Evolutionary conservation across 2,888 invertebrate species (phyloP).

Genomic region (Acleris cristana): DNA sequence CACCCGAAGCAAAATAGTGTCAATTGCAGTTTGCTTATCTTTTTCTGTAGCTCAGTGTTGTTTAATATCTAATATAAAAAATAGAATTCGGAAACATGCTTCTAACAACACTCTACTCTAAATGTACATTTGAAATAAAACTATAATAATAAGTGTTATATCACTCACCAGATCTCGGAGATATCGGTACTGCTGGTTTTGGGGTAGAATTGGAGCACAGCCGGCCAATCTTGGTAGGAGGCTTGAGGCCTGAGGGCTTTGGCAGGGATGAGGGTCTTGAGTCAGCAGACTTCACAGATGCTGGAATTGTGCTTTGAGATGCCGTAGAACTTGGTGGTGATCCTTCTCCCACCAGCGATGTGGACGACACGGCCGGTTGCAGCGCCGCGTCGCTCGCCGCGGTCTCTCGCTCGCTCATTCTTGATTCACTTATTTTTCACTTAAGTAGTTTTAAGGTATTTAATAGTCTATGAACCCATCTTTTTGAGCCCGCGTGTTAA

Average conservation of each 20-base stretch:
- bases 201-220: slow-evolving; percentile 86
- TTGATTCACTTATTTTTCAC: slow-evolving; percentile 57
- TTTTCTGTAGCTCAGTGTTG: neutral
- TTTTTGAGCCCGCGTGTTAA: slow-evolving; percentile 24
- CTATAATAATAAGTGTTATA: neutral
- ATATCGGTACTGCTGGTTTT: slow-evolving; percentile 87
- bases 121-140: neutral
- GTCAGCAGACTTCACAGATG: slow-evolving; percentile 52
- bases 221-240: slow-evolving; percentile 87
- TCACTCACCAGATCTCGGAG: slow-evolving; percentile 81
- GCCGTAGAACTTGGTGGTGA: slow-evolving; percentile 64
- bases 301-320: slow-evolving; percentile 44
- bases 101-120: neutral
- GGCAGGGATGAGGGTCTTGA: slow-evolving; percentile 70
- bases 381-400: slow-evolving; percentile 49
- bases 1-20: slow-evolving; percentile 46
- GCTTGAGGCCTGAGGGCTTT: slow-evolving; percentile 86
- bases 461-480: slow-evolving; percentile 45
- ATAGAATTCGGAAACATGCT: slow-evolving; percentile 21
- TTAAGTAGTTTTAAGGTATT: slow-evolving; percentile 45
- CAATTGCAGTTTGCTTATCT: slow-evolving; percentile 72
- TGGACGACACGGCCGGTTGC: slow-evolving; percentile 61
- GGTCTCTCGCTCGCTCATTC: slow-evolving; percentile 73
- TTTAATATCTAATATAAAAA: neutral
- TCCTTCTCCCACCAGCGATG: slow-evolving; percentile 62